Evolutionary conservation across 2,113 vertebrate species (phyloP).

Genomic region (pig (Sus scrofa)): DNA sequence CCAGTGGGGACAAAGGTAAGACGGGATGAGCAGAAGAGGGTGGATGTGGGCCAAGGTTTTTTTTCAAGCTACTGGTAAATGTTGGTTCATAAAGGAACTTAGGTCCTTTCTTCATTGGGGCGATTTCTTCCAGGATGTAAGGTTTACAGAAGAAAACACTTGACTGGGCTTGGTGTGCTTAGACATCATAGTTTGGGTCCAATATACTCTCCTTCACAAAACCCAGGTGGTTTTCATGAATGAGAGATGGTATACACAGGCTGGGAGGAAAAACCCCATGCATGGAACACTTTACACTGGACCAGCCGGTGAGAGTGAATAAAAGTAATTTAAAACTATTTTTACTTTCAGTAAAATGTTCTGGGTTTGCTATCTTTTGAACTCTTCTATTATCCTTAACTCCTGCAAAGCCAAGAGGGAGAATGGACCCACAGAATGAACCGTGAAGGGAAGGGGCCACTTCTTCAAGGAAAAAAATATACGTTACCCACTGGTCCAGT

Average conservation of each 20-base stretch:
- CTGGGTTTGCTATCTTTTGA: neutral
- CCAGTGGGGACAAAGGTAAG: fast-evolving
- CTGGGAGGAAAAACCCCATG: fast-evolving
- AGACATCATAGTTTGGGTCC: neutral
- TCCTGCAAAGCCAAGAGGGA: neutral
- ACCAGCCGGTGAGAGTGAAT: neutral
- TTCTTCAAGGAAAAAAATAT: neutral
- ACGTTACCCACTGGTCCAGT: neutral
- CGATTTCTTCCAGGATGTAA: fast-evolving
- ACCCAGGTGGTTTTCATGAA: neutral
- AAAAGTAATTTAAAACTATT: neutral
- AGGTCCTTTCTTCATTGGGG: neutral
- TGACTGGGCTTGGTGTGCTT: fast-evolving
- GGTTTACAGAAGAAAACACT: neutral
- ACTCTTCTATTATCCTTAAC: neutral
- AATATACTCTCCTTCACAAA: neutral
- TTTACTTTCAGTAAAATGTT: neutral
- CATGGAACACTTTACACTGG: neutral
- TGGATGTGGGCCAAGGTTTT: fast-evolving
- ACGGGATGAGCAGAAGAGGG: neutral
- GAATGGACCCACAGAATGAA: no score
- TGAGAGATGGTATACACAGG: neutral
- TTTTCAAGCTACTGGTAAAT: neutral
- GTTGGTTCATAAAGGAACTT: neutral
- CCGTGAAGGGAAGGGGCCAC: neutral